Evolutionary conservation across 2,888 invertebrate species (phyloP), one percentile per base, ranked within the genome.

Genomic region (Sussaba pulchella): DNA sequence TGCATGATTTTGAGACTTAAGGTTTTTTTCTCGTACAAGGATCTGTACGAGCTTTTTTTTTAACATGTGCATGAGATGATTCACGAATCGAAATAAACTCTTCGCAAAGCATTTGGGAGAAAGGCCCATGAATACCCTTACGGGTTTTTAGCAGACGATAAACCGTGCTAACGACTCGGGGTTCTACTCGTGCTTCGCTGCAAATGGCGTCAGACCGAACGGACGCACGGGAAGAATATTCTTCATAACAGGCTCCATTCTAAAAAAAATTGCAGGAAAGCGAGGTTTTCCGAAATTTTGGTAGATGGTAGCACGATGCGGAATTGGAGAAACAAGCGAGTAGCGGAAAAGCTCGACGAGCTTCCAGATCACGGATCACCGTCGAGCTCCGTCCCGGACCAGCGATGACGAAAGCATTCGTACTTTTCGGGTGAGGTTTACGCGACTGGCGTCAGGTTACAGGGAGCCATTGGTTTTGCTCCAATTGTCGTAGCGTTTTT

Each of bases 81-180:
- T 79, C 74, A 79, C 74, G 57, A 17, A 41, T 74, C 47, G 64
- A 79, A 79, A 79, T 79, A 71, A 71, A 45, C 64, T 47, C 19
- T 12, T 14, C 24, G n/a, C 24, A 31, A 21, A 64, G 47, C 45
- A 45, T 57, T 64, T 54, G 64, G 57, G 45, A 31, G 21, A 31
- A 31, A 50, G 26, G 47, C 39, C 19, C 21, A 41, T 54, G 39
- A 77, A 70, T 70, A 14, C 41, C 24, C 21, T 63, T 24, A 36
- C 50, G 12, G 36, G 21, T 61, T 43, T 21, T 10, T n/a, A 26
- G n/a, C 14, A n/a, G n/a, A 45, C n/a, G 8, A 43, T n/a, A n/a
- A 45, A 63, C 0, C 43, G 14, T 9, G 50, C 9, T 19, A 12
- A 41, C 41, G 43, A 26, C 43, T 63, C 50, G 31, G 17, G 47